Base-by-base conservation (phyloP, 2,888 invertebrate species). In the Malacosoma neustria region DNA sequence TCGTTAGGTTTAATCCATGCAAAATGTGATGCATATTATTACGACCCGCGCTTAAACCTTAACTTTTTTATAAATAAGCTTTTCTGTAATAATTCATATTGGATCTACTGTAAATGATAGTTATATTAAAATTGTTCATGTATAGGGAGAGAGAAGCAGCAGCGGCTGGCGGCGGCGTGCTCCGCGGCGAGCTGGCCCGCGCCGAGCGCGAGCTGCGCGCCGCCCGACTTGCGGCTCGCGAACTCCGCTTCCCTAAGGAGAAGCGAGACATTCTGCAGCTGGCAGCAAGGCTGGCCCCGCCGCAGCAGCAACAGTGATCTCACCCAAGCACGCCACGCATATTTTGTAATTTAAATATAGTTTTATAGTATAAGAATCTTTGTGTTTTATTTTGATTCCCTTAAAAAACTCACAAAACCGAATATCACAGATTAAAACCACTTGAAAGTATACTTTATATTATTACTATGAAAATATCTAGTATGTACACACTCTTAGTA, bases 191-290 rank as follows among this genome's bases (percentile, higher is more conserved):
- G 73, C 82, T 97, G 43, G 90, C 92, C 36, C 88, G 92, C 40
- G 95, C 96, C 3, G 96, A 97, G 72, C 88, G 94, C 44, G 97
- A 97, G 76, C 87, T 97, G 41, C 95, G 58, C 77, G 96, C 71
- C 75, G 95, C 96, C 9, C 87, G 97, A 44, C 88, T 96, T 43
- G 95, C 96, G 36, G 97, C 97, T 0, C 88, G 96, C 38, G 97
- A 97, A 66, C 87, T 97, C 22, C 89, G 97, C 65, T 97, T 97
- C 81, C 96, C 96, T 38, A 97, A 97, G 80, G 97, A 97, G 77
- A 97, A 97, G 73, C 93, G 96, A 70, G 97, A 97, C 75, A 97
- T 97, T 66, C 87, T 97, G 35, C 92, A 95, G 86, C 88, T 96
- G 61, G 97, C 97, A 90, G 94, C 94, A 60, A 95, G 97, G 72